Evolutionary conservation across 2,797 vertebrate species (phyloP), one percentile per base, ranked within the genome.

Genomic region (Bovichtus diacanthus): DNA sequence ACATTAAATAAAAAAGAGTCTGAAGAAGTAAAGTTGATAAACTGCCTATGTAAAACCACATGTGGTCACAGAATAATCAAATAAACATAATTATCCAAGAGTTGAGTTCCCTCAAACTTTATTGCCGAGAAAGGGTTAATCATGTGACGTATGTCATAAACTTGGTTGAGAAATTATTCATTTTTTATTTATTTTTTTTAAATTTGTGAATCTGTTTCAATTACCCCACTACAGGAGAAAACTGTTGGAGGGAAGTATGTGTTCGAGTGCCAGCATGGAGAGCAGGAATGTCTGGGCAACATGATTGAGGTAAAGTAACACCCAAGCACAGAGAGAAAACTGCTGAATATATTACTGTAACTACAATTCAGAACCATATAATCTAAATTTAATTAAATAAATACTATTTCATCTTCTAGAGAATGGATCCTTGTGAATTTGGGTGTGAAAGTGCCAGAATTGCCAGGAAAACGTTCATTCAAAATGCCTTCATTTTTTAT

Each of bases 231-330:
- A 47, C 87, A 99, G 97, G 98, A 99, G 80, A 92, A 0, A 2
- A 82, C 87, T 0, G 63, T 85, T 56, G 94, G 85, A 0, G 82
- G 93, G 6, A 95, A 93, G 53, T 97, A 95, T 82, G 25, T 70
- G 1, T 99, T 94, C 38, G 2, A 49, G 0, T 99, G 98, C 83
- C 98, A 99, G 88, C 98, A 99, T 1, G 97, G 98, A 7, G 83
- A 94, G 1, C 39, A 76, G 0, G 98, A 99, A 77, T 99, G 98
- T 76, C 58, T 87, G n/a, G 96, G 97, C 18, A 99, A 99, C 95
- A 96, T 96, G 95, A 94, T 98, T 0, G 96, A 99, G 96, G 98
- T 99, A 62, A 82, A 15, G 3, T 69, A 53, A 25, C 36, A 39
- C 13, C 0, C 7, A 29, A 72, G 11, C n/a, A 53, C 2, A 31